Base-by-base conservation (phyloP, 2,888 invertebrate genomes). In the Diloba caeruleocephala region DNA sequence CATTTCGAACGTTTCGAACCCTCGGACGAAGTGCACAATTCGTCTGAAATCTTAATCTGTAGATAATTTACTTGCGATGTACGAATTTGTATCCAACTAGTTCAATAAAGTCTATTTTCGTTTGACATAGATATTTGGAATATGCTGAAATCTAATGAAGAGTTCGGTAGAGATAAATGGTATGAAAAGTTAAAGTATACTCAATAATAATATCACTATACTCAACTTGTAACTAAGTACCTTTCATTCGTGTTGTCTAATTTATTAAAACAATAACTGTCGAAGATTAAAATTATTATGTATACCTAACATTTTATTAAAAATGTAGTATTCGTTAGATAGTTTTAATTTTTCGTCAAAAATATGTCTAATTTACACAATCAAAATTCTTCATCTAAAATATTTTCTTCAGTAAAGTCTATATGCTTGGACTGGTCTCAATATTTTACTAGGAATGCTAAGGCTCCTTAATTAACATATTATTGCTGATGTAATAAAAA, bases 101-200 rank as follows among this genome's bases (percentile, higher is more conserved):
- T 21, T 25, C 17, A 38, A 13, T 37, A 54, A 37, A 31, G 14
- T 44, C 21, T 31, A 0, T 49, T 64, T 64, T n/a, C 36, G 6
- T 63, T 54, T n/a, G 9, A n/a, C 15, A 31, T 59, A 63, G 85
- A 87, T 88, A 70, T 85, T 81, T 77, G 81, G 69, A 58, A 74
- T 83, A 54, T 81, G 81, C 81, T 81, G 83, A 80, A 70, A 65
- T 66, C 65, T 50, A 58, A 56, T 42, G 67, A 51, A 71, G 63
- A 66, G 50, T 33, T 64, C 53, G 49, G 49, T 58, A 49, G 59
- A 51, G 60, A 53, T 48, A 49, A 53, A 45, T 51, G 82, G 78
- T 82, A 82, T 76, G 76, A 43, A 39, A 45, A 53, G 21, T 57
- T n/a, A n/a, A n/a, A n/a, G 14, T 57, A 14, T 26, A 23, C 10